A percentile compares a stretch with the other conserved stretches of the same genome.
Evolutionary conservation across 2,888 invertebrate species (phyloP).

Genomic region (Digitonthophagus gazella): DNA sequence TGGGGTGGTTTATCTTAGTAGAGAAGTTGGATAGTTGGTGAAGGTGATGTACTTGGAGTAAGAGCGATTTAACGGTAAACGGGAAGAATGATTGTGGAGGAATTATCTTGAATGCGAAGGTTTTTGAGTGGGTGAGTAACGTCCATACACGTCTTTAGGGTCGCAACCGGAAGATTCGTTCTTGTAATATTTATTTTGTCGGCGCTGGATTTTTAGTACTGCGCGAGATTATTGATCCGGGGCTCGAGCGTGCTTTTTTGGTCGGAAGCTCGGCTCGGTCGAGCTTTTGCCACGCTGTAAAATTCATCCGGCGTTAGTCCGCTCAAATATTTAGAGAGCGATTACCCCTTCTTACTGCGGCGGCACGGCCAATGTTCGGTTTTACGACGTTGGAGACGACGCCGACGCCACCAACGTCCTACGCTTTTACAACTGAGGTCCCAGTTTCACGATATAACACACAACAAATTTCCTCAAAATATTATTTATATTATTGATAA

Average conservation of each 20-base stretch:
- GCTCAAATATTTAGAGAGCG: slow-evolving; percentile 13
- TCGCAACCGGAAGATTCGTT: background rate
- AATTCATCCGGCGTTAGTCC: slow-evolving; percentile 16
- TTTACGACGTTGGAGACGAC: slow-evolving; percentile 6
- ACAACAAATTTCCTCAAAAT: too few relatives aligned
- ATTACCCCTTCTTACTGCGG: slow-evolving; percentile 10
- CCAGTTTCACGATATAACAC: background rate
- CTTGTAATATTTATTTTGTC: background rate
- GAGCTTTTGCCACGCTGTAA: slow-evolving; percentile 15
- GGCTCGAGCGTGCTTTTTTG: slow-evolving; percentile 7
- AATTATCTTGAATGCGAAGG: too few relatives aligned
- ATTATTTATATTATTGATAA: too few relatives aligned
- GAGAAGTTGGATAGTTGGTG: background rate
- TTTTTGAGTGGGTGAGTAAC: background rate
- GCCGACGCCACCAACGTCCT: background rate
- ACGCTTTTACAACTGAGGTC: background rate
- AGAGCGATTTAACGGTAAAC: too few relatives aligned
- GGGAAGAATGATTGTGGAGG: too few relatives aligned
- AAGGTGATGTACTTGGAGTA: too few relatives aligned
- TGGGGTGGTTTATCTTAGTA: too few relatives aligned
- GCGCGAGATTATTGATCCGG: slow-evolving; percentile 12
- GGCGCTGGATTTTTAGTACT: background rate
- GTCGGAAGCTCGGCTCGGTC: slow-evolving; percentile 5
- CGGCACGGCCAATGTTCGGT: slow-evolving; percentile 15
- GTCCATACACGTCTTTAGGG: background rate